phyloP scores from a whole-genome alignment of 2,113 vertebrate genomes.

The Sciurus niger region DNA sequence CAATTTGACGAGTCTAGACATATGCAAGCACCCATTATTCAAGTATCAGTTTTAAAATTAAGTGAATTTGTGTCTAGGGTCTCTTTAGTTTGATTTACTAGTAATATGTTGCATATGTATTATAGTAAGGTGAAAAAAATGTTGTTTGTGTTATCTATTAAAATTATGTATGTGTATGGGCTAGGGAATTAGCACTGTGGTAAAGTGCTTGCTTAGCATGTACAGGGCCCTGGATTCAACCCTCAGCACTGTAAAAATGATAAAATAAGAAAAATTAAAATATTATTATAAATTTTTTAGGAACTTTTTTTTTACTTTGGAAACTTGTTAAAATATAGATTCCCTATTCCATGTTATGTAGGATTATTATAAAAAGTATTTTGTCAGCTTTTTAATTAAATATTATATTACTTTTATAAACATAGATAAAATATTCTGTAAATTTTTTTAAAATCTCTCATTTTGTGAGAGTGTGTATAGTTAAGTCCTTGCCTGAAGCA shows the following conservation, averaged over 20 bases:
- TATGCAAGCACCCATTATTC: constrained; percentile 27
- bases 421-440: constrained; percentile 1
- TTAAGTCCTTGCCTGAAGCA: constrained; percentile 13
- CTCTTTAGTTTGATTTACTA: constrained; percentile 10
- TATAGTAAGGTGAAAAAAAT: constrained; percentile 22
- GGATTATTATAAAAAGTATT: constrained; percentile 3
- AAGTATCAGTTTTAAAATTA: constrained; percentile 34
- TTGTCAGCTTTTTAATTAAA: constrained; percentile 57
- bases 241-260: neutral
- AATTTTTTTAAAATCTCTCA: constrained; percentile 12
- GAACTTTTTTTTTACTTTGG: constrained; percentile 62
- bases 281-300: neutral
- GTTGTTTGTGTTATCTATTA: neutral
- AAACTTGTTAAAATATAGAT: constrained; percentile 20
- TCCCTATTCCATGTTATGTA: neutral
- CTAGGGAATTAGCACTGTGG: neutral
- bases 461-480: neutral
- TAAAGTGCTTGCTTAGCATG: neutral
- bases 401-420: constrained; percentile 34
- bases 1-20: neutral
- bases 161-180: constrained; percentile 24
- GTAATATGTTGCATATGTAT: constrained; percentile 8
- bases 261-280: neutral
- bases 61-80: neutral
- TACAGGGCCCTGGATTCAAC: neutral